Evolutionary conservation across 1,140 invertebrate genomes (phyloP).

Genomic region (Dreissena polymorpha): DNA sequence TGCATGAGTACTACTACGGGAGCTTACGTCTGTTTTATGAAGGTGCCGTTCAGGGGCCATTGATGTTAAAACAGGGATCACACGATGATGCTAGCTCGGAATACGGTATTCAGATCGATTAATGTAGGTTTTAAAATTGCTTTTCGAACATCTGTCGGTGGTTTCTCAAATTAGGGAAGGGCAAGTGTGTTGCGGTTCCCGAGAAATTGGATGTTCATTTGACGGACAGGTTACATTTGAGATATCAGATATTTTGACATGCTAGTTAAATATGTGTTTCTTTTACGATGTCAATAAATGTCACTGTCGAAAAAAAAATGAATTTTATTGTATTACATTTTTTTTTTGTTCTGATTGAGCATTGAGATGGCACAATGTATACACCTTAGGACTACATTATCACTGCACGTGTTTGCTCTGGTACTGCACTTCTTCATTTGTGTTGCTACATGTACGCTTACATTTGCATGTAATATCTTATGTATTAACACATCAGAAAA

Average conservation of each 20-base stretch:
- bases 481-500: too few species aligned
- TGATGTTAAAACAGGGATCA: conserved; percentile 48
- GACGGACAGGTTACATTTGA: not conserved
- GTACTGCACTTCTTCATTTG: too few species aligned
- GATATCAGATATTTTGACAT: not conserved
- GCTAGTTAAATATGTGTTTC: not conserved
- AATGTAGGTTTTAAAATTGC: conserved; percentile 54
- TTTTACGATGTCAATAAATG: not conserved
- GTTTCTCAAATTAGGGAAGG: not conserved
- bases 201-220: not conserved
- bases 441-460: too few species aligned
- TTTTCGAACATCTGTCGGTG: conserved; percentile 49
- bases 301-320: not conserved
- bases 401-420: too few species aligned
- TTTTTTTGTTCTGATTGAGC: not conserved
- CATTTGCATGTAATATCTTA: too few species aligned
- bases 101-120: conserved; percentile 52
- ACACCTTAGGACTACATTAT: too few species aligned
- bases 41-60: conserved; percentile 6
- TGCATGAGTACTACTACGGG: not conserved
- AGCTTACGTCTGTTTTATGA: conserved; percentile 55
- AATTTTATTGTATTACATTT: not conserved
- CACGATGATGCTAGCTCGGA: conserved; percentile 14
- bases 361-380: not conserved
- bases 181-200: not conserved